These are phyloP conservation scores for Petrocephalus microphthalmus DNA, from an alignment of 2,113 vertebrate species.

Conservation along the genomic window DNA sequence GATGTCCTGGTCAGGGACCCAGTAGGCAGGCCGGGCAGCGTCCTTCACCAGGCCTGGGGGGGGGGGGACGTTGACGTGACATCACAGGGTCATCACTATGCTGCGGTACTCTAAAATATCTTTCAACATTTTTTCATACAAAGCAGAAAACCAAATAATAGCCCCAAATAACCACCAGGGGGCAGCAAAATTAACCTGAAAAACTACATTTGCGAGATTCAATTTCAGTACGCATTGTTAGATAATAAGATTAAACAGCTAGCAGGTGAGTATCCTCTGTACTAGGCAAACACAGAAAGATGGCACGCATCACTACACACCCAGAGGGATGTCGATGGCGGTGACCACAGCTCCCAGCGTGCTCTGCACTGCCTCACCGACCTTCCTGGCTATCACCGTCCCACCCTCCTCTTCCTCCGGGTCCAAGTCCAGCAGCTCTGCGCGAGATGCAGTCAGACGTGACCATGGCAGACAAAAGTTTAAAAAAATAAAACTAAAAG, in stretches of 20 bases:
- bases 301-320: constrained; percentile 53
- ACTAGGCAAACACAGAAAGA: background rate
- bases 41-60: constrained; percentile 85
- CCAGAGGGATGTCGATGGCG: constrained; percentile 93
- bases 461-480: background rate
- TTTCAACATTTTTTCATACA: background rate
- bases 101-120: background rate
- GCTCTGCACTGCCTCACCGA: constrained; percentile 94
- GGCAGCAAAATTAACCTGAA: background rate
- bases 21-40: constrained; percentile 88
- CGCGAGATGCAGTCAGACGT: background rate
- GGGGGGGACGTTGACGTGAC: background rate
- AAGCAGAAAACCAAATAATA: background rate
- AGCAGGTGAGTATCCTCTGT: background rate
- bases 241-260: background rate
- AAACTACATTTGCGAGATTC: background rate
- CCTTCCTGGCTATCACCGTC: constrained; percentile 89
- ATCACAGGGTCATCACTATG: background rate
- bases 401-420: constrained; percentile 83
- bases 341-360: constrained; percentile 90
- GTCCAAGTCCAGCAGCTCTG: constrained; percentile 76
- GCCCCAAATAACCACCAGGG: background rate
- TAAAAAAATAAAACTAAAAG: background rate
- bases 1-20: constrained; percentile 97
- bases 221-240: background rate